A percentile compares a stretch with the other conserved stretches of the same genome.
These are phyloP conservation scores for Drosophila pullipes DNA, from an alignment of 2,888 invertebrate species.

Conservation along the genomic window DNA sequence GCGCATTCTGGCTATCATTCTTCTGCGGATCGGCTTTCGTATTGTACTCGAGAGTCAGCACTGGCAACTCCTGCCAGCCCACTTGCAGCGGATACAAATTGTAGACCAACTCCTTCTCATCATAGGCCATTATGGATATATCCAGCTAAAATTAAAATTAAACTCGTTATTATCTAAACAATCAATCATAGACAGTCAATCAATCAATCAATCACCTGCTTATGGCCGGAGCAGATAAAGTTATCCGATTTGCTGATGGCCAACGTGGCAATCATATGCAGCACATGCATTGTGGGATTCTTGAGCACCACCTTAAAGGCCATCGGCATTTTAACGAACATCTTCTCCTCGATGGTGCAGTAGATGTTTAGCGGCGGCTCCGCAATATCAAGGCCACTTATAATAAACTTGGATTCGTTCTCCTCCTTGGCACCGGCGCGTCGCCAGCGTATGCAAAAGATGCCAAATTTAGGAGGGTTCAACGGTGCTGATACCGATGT, in stretches of 20 bases:
- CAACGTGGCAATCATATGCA: conserved; percentile 83
- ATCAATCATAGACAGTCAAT: background rate
- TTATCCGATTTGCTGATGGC: conserved; percentile 88
- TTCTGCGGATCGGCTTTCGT: conserved; percentile 83
- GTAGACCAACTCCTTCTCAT: conserved; percentile 84
- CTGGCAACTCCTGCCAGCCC: conserved; percentile 85
- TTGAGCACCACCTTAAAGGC: conserved; percentile 84
- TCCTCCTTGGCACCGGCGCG: conserved; percentile 81
- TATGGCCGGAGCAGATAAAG: conserved; percentile 98
- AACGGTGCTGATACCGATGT: background rate
- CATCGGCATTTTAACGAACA: conserved; percentile 85
- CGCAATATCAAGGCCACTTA: conserved; percentile 83
- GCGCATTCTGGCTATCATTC: conserved; percentile 82
- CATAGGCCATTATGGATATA: conserved; percentile 84
- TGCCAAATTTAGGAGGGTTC: conserved; percentile 73
- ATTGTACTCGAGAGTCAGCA: conserved; percentile 84
- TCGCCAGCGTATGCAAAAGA: conserved; percentile 85
- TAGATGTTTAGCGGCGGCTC: conserved; percentile 85
- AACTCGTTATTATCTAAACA: background rate
- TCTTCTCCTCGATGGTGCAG: conserved; percentile 85
- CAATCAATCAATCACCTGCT: conserved; percentile 88
- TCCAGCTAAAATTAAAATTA: conserved; percentile 75
- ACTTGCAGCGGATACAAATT: conserved; percentile 85
- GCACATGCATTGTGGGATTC: conserved; percentile 84
- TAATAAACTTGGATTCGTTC: conserved; percentile 85